A percentile compares a stretch with the other conserved stretches of the same genome.
phyloP scores from a whole-genome alignment of 2,888 invertebrate genomes.

The Bugula neritina region DNA sequence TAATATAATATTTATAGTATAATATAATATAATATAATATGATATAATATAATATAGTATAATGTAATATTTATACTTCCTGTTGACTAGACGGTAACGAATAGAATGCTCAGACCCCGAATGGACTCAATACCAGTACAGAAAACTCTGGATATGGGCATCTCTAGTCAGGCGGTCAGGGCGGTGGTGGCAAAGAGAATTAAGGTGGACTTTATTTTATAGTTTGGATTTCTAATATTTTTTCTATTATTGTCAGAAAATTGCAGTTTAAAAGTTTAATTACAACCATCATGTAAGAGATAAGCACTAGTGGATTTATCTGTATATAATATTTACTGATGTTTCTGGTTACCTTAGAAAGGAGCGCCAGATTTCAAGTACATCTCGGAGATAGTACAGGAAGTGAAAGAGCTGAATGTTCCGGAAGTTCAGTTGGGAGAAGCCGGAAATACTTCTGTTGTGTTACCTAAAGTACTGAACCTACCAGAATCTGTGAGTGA shows the following conservation, averaged over 20 bases:
- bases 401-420: not conserved
- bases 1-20: too few species aligned
- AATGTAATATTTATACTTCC: not conserved
- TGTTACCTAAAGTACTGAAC: not conserved
- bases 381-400: not conserved
- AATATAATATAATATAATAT: too few species aligned
- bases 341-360: too few species aligned
- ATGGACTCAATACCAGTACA: not conserved
- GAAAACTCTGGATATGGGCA: not conserved
- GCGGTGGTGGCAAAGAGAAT: not conserved
- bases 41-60: not conserved
- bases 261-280: too few species aligned
- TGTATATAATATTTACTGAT: too few species aligned
- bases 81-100: not conserved
- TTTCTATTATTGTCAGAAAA: too few species aligned
- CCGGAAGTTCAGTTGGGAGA: not conserved
- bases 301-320: too few species aligned
- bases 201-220: too few species aligned
- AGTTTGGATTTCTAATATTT: too few species aligned
- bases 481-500: too few species aligned
- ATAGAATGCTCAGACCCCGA: not conserved
- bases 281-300: too few species aligned
- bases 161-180: not conserved
- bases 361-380: not conserved
- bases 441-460: not conserved